Evolutionary conservation across 2,888 invertebrate genomes (phyloP).

Genomic region (Galeopsomyia nigrocyanea): DNA sequence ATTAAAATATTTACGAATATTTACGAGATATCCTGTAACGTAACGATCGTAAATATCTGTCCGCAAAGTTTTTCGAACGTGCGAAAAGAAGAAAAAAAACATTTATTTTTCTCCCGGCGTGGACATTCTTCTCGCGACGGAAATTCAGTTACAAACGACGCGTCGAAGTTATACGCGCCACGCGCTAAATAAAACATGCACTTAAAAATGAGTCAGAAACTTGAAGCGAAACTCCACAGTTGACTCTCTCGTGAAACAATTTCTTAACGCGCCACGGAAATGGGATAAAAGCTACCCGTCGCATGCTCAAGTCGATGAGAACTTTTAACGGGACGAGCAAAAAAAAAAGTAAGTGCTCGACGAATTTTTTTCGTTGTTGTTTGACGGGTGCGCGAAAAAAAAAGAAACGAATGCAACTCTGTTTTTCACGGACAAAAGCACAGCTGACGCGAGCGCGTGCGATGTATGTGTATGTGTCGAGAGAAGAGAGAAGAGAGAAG

Average conservation of each 20-base stretch:
- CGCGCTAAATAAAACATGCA: conserved; percentile 27
- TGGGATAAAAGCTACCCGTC: background rate
- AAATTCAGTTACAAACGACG: too few species aligned
- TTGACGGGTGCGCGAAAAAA: background rate
- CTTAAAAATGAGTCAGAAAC: conserved; percentile 26
- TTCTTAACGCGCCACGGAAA: conserved; percentile 7
- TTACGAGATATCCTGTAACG: too few species aligned
- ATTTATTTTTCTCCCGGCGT: too few species aligned
- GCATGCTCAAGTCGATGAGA: conserved; percentile 6
- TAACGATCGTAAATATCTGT: too few species aligned
- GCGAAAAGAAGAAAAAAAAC: too few species aligned
- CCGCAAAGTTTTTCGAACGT: too few species aligned
- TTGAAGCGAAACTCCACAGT: too few species aligned
- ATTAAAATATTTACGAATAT: too few species aligned
- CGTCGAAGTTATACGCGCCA: conserved; percentile 7
- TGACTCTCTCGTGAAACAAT: conserved; percentile 13
- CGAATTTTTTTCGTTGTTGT: background rate
- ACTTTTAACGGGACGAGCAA: background rate
- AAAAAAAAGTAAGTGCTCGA: background rate
- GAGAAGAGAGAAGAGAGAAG: too few species aligned
- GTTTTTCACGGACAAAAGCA: background rate
- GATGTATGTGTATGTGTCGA: background rate
- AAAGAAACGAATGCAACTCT: conserved; percentile 26
- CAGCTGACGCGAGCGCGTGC: conserved; percentile 25
- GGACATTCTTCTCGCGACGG: too few species aligned